Evolutionary conservation across 2,113 vertebrate species (phyloP).

Genomic region (Brevimyrus niger): DNA sequence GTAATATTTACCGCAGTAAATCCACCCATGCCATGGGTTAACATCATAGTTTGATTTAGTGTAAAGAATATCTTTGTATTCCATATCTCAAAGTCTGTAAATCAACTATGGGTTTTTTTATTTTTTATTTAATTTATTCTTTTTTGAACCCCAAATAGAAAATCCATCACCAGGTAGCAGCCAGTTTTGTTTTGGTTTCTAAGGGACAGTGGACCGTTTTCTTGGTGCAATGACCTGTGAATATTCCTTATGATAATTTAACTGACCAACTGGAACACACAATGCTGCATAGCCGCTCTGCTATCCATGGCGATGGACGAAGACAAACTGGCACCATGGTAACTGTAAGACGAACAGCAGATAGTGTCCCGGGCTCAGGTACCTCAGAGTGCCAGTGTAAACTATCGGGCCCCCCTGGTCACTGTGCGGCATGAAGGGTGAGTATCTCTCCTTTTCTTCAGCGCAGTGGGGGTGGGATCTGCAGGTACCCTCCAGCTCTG

Average conservation of each 20-base stretch:
- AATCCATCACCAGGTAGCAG: neutral
- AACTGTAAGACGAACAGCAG: neutral
- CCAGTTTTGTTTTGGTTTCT: neutral
- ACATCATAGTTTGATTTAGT: neutral
- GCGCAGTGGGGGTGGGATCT: too few species aligned
- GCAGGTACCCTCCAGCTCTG: neutral
- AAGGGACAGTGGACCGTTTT: neutral
- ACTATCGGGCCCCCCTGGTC: neutral
- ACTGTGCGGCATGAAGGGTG: neutral
- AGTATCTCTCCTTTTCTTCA: neutral
- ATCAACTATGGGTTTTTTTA: neutral
- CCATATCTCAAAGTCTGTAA: neutral
- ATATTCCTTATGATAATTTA: neutral
- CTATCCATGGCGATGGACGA: neutral
- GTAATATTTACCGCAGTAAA: neutral
- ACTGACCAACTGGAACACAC: constrained; percentile 17
- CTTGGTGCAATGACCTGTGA: neutral
- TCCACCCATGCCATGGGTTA: neutral
- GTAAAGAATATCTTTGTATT: neutral
- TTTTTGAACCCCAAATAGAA: neutral
- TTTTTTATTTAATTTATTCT: too few species aligned
- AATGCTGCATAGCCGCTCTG: neutral
- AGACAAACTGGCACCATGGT: neutral
- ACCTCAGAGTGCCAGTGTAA: neutral
- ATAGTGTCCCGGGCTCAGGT: neutral